phyloP scores from a whole-genome alignment of 2,113 vertebrate genomes.

The Cyprinodon tularosa region DNA sequence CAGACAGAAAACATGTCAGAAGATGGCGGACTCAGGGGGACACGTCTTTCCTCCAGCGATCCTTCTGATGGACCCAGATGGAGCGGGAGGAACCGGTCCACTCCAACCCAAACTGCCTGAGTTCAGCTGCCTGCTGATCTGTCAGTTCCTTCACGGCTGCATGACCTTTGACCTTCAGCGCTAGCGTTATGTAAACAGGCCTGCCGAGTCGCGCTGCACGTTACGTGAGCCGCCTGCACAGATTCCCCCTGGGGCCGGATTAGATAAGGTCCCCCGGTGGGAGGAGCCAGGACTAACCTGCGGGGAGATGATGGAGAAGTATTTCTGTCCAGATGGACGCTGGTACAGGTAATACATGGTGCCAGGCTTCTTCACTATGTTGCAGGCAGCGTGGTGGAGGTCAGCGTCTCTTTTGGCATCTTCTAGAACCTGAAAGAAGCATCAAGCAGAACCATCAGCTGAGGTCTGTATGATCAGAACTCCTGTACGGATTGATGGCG shows the following conservation, averaged over 20 bases:
- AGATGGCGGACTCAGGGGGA: too few relatives aligned
- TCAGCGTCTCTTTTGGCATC: constrained; percentile 91
- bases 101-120: not conserved
- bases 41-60: too few relatives aligned
- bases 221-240: too few relatives aligned
- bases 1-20: too few relatives aligned
- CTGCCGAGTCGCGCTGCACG: too few relatives aligned
- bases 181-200: not conserved
- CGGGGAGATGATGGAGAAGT: constrained; percentile 96
- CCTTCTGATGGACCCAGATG: too few relatives aligned
- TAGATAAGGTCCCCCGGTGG: too few relatives aligned
- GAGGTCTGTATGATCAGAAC: not conserved
- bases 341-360: constrained; percentile 92
- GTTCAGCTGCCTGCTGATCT: not conserved
- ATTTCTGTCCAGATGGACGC: constrained; percentile 89
- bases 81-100: constrained; percentile 2
- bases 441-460: not conserved
- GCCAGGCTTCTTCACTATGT: constrained; percentile 95
- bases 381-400: constrained; percentile 92
- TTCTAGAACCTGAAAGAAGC: constrained; percentile 84
- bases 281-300: constrained; percentile 73
- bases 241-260: too few relatives aligned
- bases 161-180: constrained; percentile 41
- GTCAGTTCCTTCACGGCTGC: not conserved
- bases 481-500: not conserved